These are phyloP conservation scores for Elegia similella DNA, from an alignment of 2,888 invertebrate genomes.

Conservation along the genomic window DNA sequence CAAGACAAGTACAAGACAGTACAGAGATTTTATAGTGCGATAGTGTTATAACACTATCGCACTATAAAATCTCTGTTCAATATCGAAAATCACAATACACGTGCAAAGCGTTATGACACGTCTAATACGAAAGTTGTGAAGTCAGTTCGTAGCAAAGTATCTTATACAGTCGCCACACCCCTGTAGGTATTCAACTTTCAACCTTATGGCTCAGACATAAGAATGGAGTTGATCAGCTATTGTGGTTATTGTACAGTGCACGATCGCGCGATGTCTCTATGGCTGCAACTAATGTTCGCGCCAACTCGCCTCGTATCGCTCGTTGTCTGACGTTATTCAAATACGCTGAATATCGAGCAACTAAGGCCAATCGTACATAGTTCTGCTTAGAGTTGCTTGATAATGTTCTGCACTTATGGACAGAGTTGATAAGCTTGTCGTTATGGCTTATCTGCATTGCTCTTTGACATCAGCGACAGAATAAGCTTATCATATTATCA, in stretches of 20 bases:
- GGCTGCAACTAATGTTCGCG: slow-evolving; percentile 25
- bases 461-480: too few species aligned
- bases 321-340: slow-evolving; percentile 36
- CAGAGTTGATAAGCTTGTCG: neutral
- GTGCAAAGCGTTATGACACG: slow-evolving; percentile 4
- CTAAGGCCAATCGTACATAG: slow-evolving; percentile 20
- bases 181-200: neutral
- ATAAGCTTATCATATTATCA: too few species aligned
- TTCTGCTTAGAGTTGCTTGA: neutral
- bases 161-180: neutral
- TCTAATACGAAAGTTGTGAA: slow-evolving; percentile 9
- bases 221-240: neutral
- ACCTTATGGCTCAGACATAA: neutral
- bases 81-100: neutral
- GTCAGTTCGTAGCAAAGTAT: neutral
- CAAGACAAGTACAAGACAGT: too few species aligned
- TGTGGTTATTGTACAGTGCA: slow-evolving; percentile 19
- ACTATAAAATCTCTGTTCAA: neutral
- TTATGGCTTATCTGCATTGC: neutral
- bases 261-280: slow-evolving; percentile 39
- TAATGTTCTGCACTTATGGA: neutral
- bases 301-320: slow-evolving; percentile 29
- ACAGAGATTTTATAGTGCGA: too few species aligned
- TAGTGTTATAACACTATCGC: slow-evolving; percentile 6
- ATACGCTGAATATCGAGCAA: slow-evolving; percentile 38